Conservation (phyloP, 92 coral and sea anemone species). For the Plumapathes pennacea region DNA sequence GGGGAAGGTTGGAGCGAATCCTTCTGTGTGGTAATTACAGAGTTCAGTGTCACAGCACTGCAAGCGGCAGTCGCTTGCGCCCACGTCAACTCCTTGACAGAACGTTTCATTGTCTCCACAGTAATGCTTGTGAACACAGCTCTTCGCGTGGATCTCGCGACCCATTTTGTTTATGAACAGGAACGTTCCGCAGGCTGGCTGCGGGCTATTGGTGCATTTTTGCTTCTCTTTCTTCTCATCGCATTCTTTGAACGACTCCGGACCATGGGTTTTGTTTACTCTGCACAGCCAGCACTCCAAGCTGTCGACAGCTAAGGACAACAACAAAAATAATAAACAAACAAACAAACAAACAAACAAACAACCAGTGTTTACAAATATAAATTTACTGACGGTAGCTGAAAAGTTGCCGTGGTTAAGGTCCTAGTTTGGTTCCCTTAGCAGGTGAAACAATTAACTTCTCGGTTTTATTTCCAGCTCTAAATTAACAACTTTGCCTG, state of each 20-base stretch:
- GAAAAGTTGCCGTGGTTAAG: too few relatives aligned
- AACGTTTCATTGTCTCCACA: conserved; percentile 33
- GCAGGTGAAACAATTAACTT: too few relatives aligned
- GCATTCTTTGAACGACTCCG: conserved; percentile 32
- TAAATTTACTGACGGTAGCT: too few relatives aligned
- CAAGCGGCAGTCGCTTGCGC: conserved; percentile 20
- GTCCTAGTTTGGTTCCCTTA: too few relatives aligned
- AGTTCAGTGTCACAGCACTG: conserved; percentile 45
- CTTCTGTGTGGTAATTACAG: conserved; percentile 16
- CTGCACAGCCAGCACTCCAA: conserved; percentile 36
- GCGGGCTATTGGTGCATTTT: neutral
- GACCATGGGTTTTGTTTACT: too few relatives aligned
- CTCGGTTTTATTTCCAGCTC: too few relatives aligned
- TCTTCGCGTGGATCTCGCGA: conserved; percentile 22
- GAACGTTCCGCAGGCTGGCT: conserved; percentile 30
- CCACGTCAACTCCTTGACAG: too few relatives aligned
- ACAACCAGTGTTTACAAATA: too few relatives aligned
- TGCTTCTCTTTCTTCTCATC: conserved; percentile 21
- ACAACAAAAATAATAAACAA: too few relatives aligned
- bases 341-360: too few relatives aligned
- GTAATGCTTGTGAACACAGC: conserved; percentile 8
- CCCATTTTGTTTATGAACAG: conserved; percentile 1
- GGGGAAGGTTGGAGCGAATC: neutral
- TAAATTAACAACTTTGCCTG: too few relatives aligned
- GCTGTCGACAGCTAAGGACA: too few relatives aligned